These are phyloP conservation scores for Paguma larvata DNA, from an alignment of 2,797 vertebrate species.

Conservation along the genomic window DNA sequence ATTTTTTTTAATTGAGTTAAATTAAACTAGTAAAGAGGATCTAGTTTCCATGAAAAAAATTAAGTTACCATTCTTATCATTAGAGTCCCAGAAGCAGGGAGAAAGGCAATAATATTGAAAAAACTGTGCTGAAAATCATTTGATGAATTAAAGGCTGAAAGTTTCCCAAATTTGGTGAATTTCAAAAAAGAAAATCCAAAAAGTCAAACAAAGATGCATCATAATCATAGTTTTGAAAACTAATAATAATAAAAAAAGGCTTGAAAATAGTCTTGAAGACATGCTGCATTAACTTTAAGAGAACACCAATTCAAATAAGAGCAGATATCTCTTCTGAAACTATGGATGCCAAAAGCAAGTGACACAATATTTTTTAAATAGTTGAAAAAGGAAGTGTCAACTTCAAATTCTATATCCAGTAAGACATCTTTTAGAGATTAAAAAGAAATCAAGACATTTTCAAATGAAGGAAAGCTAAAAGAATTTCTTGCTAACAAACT, in stretches of 20 bases:
- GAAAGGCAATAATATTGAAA: neutral
- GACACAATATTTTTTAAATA: neutral
- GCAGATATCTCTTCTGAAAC: neutral
- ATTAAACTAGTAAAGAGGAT: slow-evolving; percentile 87
- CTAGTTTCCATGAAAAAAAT: slow-evolving; percentile 78
- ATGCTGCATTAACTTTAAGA: neutral
- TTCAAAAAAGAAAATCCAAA: neutral
- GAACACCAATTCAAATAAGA: neutral
- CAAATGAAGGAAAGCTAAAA: neutral
- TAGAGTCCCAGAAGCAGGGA: neutral
- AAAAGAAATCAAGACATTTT: neutral
- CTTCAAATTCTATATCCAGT: neutral
- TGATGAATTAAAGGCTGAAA: neutral
- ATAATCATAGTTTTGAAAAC: neutral
- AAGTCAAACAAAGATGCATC: neutral
- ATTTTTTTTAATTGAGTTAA: slow-evolving; percentile 84
- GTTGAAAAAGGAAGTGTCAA: neutral
- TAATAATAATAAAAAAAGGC: neutral
- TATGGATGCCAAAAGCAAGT: neutral
- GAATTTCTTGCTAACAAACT: neutral
- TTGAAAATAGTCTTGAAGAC: neutral
- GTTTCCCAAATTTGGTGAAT: neutral
- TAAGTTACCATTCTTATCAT: neutral
- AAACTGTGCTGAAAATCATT: neutral
- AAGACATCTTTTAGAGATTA: neutral